Base-by-base conservation (phyloP, 64 coral and sea anemone genomes). In the Stylophora pistillata region DNA sequence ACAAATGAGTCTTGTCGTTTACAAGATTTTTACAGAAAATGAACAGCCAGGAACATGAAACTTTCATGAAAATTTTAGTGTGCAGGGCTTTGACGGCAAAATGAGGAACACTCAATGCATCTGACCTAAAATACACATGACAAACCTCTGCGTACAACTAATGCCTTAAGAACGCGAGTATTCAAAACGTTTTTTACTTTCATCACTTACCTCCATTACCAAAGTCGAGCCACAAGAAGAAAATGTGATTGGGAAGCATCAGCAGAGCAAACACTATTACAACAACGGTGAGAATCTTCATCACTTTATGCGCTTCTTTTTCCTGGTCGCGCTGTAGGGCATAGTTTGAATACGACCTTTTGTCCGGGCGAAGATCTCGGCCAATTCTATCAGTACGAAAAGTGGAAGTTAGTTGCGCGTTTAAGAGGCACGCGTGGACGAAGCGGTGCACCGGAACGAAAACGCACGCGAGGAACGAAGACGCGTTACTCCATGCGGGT, bases 241-340 rank as follows among this genome's bases (percentile, higher is more conserved):
- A 88, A 21, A 73, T 74, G 58, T 96, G 95, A 76, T 93, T 96
- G 2, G 95, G 95, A 53, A 96, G 69, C 95, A 96, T 96, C 3
- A 96, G 80, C 5, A 96, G 68, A 20, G 91, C 91, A 33, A 93
- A 96, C 2, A 93, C 88, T 5, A 96, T 96, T 15, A 96, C 94
- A 29, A 96, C 94, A 26, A 92, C 91, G 0, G 94, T 96, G 23
- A 96, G 52, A 10, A 96, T 79, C 41, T 96, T 96, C 33, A 96
- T 91, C 3, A 96, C 94, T 89, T 96, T 93, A 58, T 96, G 86
- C 0, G 94, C 94, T 27, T 96, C 94, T 74, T 79, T 93, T 65
- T 96, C 91, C 41, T 96, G 94, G 30, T 96, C 94, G 52, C 94
- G 59, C 63, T 96, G 94, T 17, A 96, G 87, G 0, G 88, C 70